A percentile compares a stretch with the other conserved stretches of the same genome.
Evolutionary conservation across 1,140 invertebrate species (phyloP).

Genomic region (Brachionus koreanus): DNA sequence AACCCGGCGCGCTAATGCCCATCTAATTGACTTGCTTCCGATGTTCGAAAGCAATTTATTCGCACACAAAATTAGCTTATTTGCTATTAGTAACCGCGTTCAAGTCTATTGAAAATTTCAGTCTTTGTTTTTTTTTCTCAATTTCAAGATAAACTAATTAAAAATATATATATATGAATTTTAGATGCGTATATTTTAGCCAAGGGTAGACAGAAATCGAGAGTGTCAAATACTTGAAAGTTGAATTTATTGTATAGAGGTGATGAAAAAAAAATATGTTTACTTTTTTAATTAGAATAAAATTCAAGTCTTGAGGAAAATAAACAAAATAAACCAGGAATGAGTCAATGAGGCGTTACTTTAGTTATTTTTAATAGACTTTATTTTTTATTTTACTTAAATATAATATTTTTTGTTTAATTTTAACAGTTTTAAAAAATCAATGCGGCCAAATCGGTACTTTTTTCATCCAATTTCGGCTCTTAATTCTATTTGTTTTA

Average conservation of each 20-base stretch:
- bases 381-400: slow-evolving; percentile 7
- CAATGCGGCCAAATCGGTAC: neutral
- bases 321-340: neutral
- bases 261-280: slow-evolving; percentile 10
- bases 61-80: neutral
- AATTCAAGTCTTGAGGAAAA: neutral
- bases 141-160: slow-evolving; percentile 30
- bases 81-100: neutral
- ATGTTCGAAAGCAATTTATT: neutral
- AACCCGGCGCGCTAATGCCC: neutral
- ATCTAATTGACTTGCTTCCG: neutral
- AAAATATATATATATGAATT: neutral
- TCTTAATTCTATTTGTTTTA: too few relatives aligned
- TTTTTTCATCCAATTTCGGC: too few relatives aligned
- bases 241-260: neutral
- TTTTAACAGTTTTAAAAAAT: neutral
- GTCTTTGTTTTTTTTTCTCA: neutral
- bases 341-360: slow-evolving; percentile 15
- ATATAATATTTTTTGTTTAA: neutral
- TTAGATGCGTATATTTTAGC: neutral
- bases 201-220: neutral
- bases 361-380: neutral
- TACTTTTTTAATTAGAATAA: slow-evolving; percentile 29
- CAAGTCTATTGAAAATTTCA: neutral
- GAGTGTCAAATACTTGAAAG: slow-evolving; percentile 27